Conservation (phyloP, 2,113 vertebrate genomes). For the Pogona vitticeps region DNA sequence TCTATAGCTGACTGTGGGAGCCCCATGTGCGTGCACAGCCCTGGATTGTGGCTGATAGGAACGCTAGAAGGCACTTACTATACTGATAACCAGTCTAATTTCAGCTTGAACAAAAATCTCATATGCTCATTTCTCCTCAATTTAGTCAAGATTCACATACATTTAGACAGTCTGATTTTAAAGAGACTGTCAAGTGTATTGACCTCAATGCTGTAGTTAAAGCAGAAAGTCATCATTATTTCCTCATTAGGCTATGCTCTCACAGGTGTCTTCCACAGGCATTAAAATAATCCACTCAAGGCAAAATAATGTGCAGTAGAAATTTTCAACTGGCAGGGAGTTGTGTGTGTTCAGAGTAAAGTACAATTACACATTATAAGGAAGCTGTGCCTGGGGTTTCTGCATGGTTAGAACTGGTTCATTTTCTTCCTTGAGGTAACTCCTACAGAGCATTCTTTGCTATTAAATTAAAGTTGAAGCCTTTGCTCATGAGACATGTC, state of each 20-base stretch:
- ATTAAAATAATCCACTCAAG: slow-evolving; percentile 19
- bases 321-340: background rate
- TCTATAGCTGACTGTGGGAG: background rate
- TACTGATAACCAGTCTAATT: background rate
- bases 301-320: slow-evolving; percentile 17
- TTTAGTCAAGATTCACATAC: slow-evolving; percentile 46
- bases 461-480: background rate
- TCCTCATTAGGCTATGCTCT: slow-evolving; percentile 45
- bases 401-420: background rate
- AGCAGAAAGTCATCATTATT: slow-evolving; percentile 18
- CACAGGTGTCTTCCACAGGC: slow-evolving; percentile 21
- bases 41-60: background rate
- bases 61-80: background rate
- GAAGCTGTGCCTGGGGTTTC: too few species aligned
- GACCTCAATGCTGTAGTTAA: slow-evolving; percentile 45
- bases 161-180: slow-evolving; percentile 13
- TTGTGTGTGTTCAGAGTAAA: slow-evolving; percentile 24
- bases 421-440: background rate
- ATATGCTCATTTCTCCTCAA: slow-evolving; percentile 24
- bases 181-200: slow-evolving; percentile 43
- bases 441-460: background rate
- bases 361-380: background rate
- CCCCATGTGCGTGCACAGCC: background rate
- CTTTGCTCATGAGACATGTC: background rate
- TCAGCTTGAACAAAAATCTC: too few species aligned